Base-by-base conservation (phyloP, 1,140 invertebrate species). In the Ladona fulva region DNA sequence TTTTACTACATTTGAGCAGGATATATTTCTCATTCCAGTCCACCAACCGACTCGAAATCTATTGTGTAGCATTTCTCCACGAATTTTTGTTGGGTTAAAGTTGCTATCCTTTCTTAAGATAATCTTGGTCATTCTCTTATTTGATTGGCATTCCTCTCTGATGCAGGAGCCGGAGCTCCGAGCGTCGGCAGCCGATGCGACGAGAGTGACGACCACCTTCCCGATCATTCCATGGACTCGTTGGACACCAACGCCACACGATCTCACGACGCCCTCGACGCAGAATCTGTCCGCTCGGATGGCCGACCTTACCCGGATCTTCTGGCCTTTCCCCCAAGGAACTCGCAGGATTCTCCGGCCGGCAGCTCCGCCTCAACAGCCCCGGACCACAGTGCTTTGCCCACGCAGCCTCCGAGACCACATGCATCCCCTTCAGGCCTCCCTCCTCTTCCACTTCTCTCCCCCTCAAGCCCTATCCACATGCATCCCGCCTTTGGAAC, bases 341-440 rank as follows among this genome's bases (percentile, higher is more conserved):
- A 86, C 80, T 78, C 86, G 42, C 91, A 91, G 80, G 90, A 91
- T 76, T 92, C 91, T 11, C 91, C 91, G 19, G 90, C 91, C 79
- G 90, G 90, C 7, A 92, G 90, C 81, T 91, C 91, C 52, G 91
- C 92, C 16, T 93, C 92, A 0, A 93, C 93, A n/a, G 89, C 91
- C 8, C 91, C 91, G 11, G 92, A 93, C 83, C 86, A 86, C 80
- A 83, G 86, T 44, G 83, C 88, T 83, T 83, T 89, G 79, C 85
- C 89, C 44, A 81, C 82, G 52, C 86, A 89, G 80, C 83, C 89
- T 82, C 78, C 83, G 85, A 77, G 82, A 86, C 29, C 86, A 87
- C 74, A 85, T 84, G 0, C 88, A 87, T 80, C 81, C 86, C 3
- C 88, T 87, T 77, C 80, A n/a, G 78, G 84, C 84, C 44, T 52